phyloP scores from a whole-genome alignment of 2,888 invertebrate genomes.

The Drosophila bunnanda region DNA sequence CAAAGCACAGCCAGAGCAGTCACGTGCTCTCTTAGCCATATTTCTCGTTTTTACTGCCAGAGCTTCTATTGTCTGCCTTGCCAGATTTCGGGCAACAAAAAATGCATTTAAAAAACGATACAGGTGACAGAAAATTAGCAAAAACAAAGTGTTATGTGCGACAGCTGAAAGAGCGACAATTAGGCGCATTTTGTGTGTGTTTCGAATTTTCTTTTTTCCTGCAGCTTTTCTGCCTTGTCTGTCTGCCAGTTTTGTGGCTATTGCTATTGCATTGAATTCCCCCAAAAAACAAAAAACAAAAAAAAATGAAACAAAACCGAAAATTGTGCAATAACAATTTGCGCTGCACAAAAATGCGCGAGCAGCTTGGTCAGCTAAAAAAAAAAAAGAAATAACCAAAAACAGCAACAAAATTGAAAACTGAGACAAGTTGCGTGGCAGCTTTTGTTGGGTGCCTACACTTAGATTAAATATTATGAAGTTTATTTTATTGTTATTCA shows the following conservation, averaged over 20 bases:
- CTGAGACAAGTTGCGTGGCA: constrained; percentile 52
- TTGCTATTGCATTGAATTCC: constrained; percentile 68
- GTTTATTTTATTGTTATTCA: neutral
- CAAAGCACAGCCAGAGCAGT: constrained; percentile 13
- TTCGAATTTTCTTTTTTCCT: constrained; percentile 5
- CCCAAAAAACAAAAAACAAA: constrained; percentile 16
- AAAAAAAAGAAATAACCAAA: constrained; percentile 16
- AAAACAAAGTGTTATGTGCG: constrained; percentile 76
- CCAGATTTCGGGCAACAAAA: constrained; percentile 12
- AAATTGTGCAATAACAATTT: constrained; percentile 83
- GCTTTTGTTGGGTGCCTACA: constrained; percentile 23
- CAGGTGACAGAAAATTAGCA: constrained; percentile 69
- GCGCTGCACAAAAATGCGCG: constrained; percentile 80
- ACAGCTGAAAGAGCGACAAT: constrained; percentile 70
- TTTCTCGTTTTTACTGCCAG: neutral
- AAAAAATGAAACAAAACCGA: constrained; percentile 25
- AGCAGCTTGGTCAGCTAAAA: constrained; percentile 63
- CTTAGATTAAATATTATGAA: neutral
- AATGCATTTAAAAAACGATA: constrained; percentile 41
- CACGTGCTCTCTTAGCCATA: constrained; percentile 35
- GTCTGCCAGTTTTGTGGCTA: constrained; percentile 45
- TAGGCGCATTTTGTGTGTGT: constrained; percentile 75
- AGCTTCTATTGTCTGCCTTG: constrained; percentile 18
- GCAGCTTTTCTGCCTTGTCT: constrained; percentile 36
- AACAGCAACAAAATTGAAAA: constrained; percentile 15